Base-by-base conservation (phyloP, 2,888 invertebrate species). In the Nymphalis polychloros region DNA sequence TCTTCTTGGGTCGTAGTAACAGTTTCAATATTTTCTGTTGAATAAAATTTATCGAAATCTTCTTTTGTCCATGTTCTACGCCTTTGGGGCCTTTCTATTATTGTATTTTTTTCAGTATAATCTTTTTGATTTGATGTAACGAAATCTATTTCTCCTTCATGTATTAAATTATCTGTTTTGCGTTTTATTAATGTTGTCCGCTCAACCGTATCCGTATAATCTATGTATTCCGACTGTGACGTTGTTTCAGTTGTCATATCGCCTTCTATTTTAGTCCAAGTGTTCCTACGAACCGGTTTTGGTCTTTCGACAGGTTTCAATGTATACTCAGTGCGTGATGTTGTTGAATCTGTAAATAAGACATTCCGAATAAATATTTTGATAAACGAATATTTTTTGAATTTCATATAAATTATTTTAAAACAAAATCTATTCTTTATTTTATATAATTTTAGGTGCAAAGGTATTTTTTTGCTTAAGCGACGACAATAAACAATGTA, bases 221-320 rank as follows among this genome's bases (percentile, higher is more conserved):
- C 95, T 67, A 95, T 88, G 78, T 93, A 96, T 85, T 96, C 95
- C 0, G 94, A 93, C 82, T 94, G 92, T 63, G 90, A 93, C 20
- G 96, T 96, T 6, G 96, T 96, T 76, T 95, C 95, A 53, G 94
- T 94, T 55, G 86, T 93, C 85, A 96, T 94, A 67, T 96, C 96
- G 46, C 96, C 96, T 86, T 96, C 96, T 57, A 96, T 89, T 84
- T 96, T 96, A 0, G 96, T 96, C 93, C 95, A 96, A 1, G 96
- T 96, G 78, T 96, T 96, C 64, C 96, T 93, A 75, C 96, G 92
- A 60, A 95, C 94, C 69, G 94, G 94, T 78, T 90, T 93, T 55
- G 95, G 93, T 77, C 95, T 89, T 83, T 95, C 95, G 8, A 93
- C 91, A 72, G 94, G 93, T 83, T 94, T 94, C n/a, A 95, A 94